These are phyloP conservation scores for Callimico goeldii DNA, from an alignment of 2,797 vertebrate species.

Conservation along the genomic window DNA sequence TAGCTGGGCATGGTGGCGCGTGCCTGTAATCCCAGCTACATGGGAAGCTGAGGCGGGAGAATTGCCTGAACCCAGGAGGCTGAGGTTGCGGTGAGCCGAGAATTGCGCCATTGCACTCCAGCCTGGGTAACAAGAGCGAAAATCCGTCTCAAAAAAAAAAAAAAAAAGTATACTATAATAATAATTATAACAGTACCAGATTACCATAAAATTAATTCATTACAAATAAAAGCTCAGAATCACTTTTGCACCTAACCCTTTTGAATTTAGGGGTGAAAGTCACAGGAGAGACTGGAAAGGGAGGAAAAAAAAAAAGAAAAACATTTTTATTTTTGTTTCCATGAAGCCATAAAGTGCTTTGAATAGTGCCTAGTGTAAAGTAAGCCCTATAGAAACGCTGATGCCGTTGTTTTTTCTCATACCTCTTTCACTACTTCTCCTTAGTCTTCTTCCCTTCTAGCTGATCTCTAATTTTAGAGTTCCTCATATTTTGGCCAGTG, in stretches of 20 bases:
- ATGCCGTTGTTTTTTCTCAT: not conserved
- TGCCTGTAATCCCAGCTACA: too few species aligned
- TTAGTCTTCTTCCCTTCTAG: not conserved
- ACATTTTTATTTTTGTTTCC: not conserved
- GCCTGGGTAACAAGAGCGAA: too few species aligned
- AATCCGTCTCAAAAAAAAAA: too few species aligned
- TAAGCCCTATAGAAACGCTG: not conserved
- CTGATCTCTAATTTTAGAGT: constrained; percentile 17
- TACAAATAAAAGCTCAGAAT: constrained; percentile 37
- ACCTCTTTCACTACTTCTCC: not conserved
- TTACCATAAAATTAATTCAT: not conserved
- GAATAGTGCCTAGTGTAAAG: not conserved
- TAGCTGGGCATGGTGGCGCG: too few species aligned
- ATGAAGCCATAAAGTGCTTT: not conserved
- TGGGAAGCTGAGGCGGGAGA: too few species aligned
- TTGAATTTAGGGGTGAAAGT: not conserved
- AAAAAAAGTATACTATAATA: not conserved
- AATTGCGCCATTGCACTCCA: too few species aligned
- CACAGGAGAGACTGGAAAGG: not conserved
- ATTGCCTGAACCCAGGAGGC: too few species aligned
- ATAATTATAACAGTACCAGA: not conserved
- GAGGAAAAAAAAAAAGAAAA: not conserved
- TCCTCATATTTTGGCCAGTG: not conserved
- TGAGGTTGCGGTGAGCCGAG: too few species aligned
- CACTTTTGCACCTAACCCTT: not conserved